Evolutionary conservation across 2,113 vertebrate genomes (phyloP), one percentile per base, ranked within the genome.

Genomic region (Lipophrys pholis): DNA sequence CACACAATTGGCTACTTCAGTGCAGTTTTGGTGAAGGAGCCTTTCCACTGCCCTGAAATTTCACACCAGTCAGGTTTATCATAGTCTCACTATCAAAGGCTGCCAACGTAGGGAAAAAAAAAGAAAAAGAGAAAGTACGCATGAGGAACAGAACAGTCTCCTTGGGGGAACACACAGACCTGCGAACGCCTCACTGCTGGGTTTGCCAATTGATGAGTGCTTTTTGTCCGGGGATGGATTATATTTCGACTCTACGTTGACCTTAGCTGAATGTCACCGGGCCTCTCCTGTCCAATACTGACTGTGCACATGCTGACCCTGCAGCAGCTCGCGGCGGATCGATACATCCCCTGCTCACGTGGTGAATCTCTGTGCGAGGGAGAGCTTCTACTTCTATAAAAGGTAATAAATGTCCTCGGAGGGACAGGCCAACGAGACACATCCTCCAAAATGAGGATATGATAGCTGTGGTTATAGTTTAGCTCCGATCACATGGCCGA

Each of bases 261-360:
- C 85, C 89, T 88, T 76, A 84, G 85, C 83, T 89, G 86, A 90
- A 88, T 87, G 90, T 91, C 88, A 91, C 35, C 12, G 60, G 55
- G 79, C 80, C 87, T 89, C 85, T 89, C 83, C 87, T 81, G 85
- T 80, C 78, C 69, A 50, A 81, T 81, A 85, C 84, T 73, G 82
- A 83, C 80, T 79, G 71, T 66, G 83, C 81, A 87, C 80, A 89
- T 84, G 87, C 82, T 85, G 83, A 90, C 86, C 86, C 80, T 76
- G 84, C 87, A 88, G 79, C 86, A 81, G 52, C 16, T 56, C 79
- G 56, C 73, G 63, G 30, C 61, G 1, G 85, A 91, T 90, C 90
- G 69, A 91, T 90, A 80, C 58, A 66, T 51, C 67, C 83, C 67
- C 51, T 65, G 69, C 82, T 65, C 8, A 10, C 50, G 66, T 54